Conservation (phyloP, 2,113 vertebrate genomes). For the Eira barbara region DNA sequence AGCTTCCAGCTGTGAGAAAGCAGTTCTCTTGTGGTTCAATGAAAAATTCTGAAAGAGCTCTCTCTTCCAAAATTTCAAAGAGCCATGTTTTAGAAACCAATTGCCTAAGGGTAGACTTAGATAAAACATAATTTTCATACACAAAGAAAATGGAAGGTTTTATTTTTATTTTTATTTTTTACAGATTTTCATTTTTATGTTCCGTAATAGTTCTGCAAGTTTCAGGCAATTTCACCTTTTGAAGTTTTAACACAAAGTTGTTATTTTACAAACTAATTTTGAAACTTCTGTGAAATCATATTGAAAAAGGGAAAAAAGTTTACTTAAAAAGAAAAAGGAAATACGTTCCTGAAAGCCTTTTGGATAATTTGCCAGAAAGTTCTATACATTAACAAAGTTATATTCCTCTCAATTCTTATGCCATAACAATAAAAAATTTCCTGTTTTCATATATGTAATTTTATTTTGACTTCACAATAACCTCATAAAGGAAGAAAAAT, state of each 20-base stretch:
- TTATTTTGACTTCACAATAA: constrained; percentile 10
- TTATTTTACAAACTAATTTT: neutral
- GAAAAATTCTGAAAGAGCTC: neutral
- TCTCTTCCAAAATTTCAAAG: constrained; percentile 7
- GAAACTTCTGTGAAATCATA: constrained; percentile 30
- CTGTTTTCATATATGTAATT: neutral
- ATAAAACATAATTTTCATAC: constrained; percentile 37
- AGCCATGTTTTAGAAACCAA: neutral
- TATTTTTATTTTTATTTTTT: constrained; percentile 2
- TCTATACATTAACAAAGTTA: neutral
- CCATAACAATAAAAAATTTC: neutral
- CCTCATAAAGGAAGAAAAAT: neutral
- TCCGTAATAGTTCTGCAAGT: neutral
- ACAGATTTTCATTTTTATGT: constrained; percentile 36
- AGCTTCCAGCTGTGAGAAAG: constrained; percentile 27
- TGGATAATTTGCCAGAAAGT: neutral
- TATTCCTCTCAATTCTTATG: neutral
- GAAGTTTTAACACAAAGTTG: neutral
- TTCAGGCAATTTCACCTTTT: constrained; percentile 14
- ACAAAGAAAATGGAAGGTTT: neutral
- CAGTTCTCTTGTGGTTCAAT: constrained; percentile 8
- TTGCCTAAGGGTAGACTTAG: neutral
- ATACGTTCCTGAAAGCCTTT: neutral
- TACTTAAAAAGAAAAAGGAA: neutral
- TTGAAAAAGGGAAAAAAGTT: neutral